Conservation (phyloP, 2,797 vertebrate genomes). For the Heliangelus exortis region DNA sequence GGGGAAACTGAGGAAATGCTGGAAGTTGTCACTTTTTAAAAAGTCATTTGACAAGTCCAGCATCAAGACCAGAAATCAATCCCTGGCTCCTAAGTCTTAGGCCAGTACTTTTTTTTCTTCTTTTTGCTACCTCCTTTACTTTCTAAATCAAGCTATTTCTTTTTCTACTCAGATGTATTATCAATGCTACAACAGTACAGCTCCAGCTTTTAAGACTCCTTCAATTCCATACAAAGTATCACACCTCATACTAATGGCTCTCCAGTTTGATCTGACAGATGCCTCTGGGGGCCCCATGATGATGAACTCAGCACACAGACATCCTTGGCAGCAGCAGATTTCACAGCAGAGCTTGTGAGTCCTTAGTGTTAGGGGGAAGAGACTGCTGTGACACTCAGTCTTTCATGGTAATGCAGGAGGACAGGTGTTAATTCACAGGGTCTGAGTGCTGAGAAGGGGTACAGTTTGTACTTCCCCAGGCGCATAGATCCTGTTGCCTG, state of each 20-base stretch:
- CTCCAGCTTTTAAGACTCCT: background rate
- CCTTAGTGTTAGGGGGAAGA: background rate
- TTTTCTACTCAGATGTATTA: background rate
- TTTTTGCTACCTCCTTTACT: background rate
- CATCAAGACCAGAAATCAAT: background rate
- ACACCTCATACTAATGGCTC: background rate
- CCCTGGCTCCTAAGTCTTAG: background rate
- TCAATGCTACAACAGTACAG: background rate
- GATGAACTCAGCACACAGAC: background rate
- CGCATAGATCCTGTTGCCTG: background rate
- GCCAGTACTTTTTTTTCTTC: background rate
- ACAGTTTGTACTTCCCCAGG: background rate
- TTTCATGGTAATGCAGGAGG: background rate
- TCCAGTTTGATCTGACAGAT: background rate
- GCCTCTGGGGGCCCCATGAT: background rate
- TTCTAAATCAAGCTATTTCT: background rate
- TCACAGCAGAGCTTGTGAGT: background rate
- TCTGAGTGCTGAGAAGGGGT: background rate
- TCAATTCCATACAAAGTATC: background rate
- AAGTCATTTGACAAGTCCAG: background rate
- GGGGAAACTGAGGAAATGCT: background rate
- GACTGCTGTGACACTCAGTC: background rate
- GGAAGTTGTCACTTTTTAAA: background rate
- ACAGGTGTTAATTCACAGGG: rapidly evolving
- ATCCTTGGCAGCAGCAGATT: background rate